phyloP scores from a whole-genome alignment of 2,797 vertebrate species.

The Luscinia megarhynchos region DNA sequence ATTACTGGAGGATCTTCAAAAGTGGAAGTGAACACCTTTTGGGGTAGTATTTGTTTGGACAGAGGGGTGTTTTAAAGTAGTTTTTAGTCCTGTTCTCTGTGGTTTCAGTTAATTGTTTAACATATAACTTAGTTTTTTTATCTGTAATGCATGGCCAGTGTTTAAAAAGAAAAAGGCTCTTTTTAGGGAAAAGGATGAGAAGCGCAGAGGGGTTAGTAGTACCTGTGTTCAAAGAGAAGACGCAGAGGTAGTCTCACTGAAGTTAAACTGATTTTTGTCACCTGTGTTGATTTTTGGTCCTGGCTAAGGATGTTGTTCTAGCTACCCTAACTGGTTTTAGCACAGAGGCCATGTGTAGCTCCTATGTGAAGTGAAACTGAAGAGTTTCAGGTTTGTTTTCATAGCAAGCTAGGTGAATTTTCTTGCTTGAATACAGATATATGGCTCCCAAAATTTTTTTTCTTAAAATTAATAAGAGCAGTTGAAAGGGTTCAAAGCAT shows the following conservation, averaged over 20 bases:
- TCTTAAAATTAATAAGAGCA: neutral
- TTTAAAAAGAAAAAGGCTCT: neutral
- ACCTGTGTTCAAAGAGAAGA: neutral
- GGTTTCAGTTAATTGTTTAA: neutral
- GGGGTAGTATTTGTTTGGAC: neutral
- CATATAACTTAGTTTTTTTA: neutral
- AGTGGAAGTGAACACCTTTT: neutral
- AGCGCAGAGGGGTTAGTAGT: rapidly evolving
- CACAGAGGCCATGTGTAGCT: neutral
- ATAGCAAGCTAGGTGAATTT: neutral
- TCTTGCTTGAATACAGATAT: neutral
- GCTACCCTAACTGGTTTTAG: neutral
- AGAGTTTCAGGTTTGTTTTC: neutral
- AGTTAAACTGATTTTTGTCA: neutral
- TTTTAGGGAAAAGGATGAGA: neutral
- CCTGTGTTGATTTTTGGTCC: neutral
- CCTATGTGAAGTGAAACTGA: neutral
- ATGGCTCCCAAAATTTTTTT: neutral
- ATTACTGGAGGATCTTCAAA: neutral
- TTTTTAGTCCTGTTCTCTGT: neutral
- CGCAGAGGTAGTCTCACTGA: neutral
- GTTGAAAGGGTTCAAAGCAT: neutral
- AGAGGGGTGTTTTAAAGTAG: neutral
- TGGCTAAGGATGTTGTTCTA: neutral
- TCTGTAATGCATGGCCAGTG: neutral